These are phyloP conservation scores for Drosophila sulfurigaster DNA, from an alignment of 1,140 invertebrate genomes.

Conservation along the genomic window DNA sequence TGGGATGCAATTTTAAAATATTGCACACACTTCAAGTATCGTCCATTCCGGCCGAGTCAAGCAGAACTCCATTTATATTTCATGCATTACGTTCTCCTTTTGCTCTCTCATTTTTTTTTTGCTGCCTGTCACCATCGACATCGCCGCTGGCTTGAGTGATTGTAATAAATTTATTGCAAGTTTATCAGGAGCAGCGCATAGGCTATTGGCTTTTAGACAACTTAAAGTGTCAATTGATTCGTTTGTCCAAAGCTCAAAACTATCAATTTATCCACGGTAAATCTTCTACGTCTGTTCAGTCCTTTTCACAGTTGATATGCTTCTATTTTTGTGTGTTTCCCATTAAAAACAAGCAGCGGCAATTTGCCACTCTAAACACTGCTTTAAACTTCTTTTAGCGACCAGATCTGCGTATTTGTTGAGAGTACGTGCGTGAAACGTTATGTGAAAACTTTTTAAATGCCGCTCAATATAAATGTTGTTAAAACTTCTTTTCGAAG, in stretches of 20 bases:
- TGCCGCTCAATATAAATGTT: not conserved
- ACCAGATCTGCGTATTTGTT: not conserved
- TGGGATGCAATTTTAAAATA: slow-evolving; percentile 77
- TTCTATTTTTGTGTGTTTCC: not conserved
- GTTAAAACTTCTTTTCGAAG: not conserved
- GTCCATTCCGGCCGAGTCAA: slow-evolving; percentile 25
- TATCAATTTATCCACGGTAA: not conserved
- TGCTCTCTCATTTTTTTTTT: not conserved
- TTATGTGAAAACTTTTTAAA: not conserved
- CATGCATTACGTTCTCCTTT: slow-evolving; percentile 17
- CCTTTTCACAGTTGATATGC: not conserved
- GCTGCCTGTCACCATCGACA: slow-evolving; percentile 42
- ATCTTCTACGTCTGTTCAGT: not conserved
- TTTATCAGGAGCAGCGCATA: slow-evolving; percentile 51
- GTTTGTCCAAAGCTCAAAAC: not conserved
- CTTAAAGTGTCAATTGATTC: slow-evolving; percentile 33
- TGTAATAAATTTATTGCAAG: slow-evolving; percentile 77
- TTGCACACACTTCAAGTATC: slow-evolving; percentile 51
- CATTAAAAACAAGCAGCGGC: not conserved
- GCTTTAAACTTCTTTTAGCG: not conserved
- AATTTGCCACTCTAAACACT: not conserved
- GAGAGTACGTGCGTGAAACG: not conserved
- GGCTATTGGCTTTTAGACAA: slow-evolving; percentile 21
- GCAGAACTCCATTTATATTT: slow-evolving; percentile 62
- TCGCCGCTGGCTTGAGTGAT: slow-evolving; percentile 73